Conservation (phyloP, 2,888 invertebrate genomes). For the Venustoraphidia nigricollis region DNA sequence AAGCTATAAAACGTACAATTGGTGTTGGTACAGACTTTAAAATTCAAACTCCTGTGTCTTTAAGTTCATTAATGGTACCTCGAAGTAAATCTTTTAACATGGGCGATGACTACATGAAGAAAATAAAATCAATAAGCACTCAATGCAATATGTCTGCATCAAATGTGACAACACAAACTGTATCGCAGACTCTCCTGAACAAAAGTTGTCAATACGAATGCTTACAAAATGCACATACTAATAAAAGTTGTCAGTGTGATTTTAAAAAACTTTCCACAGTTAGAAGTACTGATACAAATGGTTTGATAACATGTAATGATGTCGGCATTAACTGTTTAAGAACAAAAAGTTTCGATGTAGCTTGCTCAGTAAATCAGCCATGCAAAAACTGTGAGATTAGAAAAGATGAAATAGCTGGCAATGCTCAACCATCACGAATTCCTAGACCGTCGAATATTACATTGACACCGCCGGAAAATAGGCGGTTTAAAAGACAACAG, state of each 20-base stretch:
- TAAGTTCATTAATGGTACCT: slow-evolving; percentile 29
- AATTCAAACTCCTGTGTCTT: slow-evolving; percentile 26
- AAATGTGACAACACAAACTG: slow-evolving; percentile 2
- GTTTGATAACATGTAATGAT: neutral
- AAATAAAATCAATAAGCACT: slow-evolving; percentile 6
- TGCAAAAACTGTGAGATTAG: neutral
- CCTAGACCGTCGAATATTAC: slow-evolving; percentile 21
- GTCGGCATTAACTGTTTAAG: too few species aligned
- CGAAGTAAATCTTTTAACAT: slow-evolving; percentile 44
- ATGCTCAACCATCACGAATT: slow-evolving; percentile 21
- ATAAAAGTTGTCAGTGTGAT: neutral
- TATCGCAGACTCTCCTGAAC: neutral
- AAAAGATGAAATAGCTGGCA: slow-evolving; percentile 10
- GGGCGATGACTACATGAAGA: slow-evolving; percentile 34
- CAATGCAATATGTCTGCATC: slow-evolving; percentile 16
- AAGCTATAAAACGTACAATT: slow-evolving; percentile 28
- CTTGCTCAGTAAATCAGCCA: too few species aligned
- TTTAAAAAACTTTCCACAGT: neutral
- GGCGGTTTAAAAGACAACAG: slow-evolving; percentile 26
- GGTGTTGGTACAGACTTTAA: slow-evolving; percentile 13
- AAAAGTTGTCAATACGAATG: slow-evolving; percentile 1
- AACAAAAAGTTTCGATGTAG: too few species aligned
- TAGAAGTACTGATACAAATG: slow-evolving; percentile 1
- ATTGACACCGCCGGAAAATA: slow-evolving; percentile 22
- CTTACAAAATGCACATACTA: neutral